Percentiles rank a stretch among this genome's conserved stretches.
phyloP scores from a whole-genome alignment of 2,113 vertebrate genomes.

The Sarotherodon lohbergeri region DNA sequence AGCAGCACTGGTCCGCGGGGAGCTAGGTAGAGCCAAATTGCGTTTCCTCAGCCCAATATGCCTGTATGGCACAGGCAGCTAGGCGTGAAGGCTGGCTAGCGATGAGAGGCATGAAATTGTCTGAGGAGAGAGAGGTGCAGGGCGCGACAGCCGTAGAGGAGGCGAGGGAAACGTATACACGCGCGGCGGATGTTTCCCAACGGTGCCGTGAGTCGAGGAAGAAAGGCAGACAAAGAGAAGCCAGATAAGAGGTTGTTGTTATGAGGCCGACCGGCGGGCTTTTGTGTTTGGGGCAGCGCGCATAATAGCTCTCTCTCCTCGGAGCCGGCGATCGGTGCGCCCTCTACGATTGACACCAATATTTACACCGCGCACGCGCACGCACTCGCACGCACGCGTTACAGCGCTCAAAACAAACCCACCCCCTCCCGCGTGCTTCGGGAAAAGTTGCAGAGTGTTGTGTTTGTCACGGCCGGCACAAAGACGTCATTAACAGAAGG shows the following conservation, averaged over 20 bases:
- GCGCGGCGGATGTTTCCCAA: neutral
- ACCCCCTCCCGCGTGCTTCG: neutral
- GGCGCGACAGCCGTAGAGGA: conserved; percentile 9
- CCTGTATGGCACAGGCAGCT: conserved; percentile 50
- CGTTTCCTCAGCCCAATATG: conserved; percentile 52
- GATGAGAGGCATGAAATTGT: conserved; percentile 49
- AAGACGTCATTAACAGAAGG: conserved; percentile 53
- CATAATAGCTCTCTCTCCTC: conserved; percentile 46
- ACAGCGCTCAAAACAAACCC: neutral
- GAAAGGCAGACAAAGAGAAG: conserved; percentile 32
- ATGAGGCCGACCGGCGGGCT: conserved; percentile 24
- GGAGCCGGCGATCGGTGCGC: conserved; percentile 28
- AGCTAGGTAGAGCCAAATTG: conserved; percentile 55
- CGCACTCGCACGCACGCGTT: neutral
- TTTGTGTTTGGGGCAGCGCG: conserved; percentile 49
- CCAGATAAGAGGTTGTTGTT: conserved; percentile 48
- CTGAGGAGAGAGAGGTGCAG: conserved; percentile 3
- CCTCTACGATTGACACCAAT: conserved; percentile 62
- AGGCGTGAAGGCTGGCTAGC: conserved; percentile 57
- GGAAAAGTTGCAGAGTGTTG: conserved; percentile 50
- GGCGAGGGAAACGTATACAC: neutral
- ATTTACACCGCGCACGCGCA: conserved; percentile 49
- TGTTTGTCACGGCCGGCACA: conserved; percentile 46
- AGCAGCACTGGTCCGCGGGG: conserved; percentile 41
- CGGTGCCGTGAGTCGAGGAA: neutral